These are phyloP conservation scores for Dicrurus megarhynchus DNA, from an alignment of 2,113 vertebrate species.

Conservation along the genomic window DNA sequence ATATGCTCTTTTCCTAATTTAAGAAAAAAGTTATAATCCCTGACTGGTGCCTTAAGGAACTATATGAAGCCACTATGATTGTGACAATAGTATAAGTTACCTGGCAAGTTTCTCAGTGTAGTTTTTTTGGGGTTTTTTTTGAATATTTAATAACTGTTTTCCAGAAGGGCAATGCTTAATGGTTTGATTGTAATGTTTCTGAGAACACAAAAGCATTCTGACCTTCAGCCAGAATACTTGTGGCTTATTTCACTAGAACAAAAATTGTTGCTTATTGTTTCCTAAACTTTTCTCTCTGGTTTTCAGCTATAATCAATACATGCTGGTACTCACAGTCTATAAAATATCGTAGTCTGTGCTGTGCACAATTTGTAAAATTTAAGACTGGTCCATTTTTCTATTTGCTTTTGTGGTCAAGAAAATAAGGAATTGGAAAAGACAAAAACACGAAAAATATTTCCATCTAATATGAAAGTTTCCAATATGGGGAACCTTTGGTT, in stretches of 20 bases:
- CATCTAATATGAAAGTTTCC: not conserved
- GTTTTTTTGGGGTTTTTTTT: not conserved
- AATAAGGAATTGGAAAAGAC: not conserved
- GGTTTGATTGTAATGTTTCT: not conserved
- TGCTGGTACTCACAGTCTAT: not conserved
- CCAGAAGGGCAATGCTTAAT: not conserved
- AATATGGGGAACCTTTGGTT: not conserved
- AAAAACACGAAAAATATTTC: not conserved
- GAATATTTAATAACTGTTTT: not conserved
- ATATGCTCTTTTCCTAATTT: not conserved
- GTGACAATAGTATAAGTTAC: not conserved
- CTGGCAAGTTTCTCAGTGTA: not conserved
- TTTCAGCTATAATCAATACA: not conserved
- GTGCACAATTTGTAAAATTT: not conserved
- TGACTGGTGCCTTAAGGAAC: not conserved
- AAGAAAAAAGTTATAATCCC: not conserved
- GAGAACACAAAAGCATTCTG: not conserved
- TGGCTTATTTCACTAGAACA: not conserved
- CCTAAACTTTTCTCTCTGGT: not conserved
- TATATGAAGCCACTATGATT: not conserved
- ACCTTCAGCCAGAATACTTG: not conserved
- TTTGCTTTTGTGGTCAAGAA: not conserved
- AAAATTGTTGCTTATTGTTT: not conserved
- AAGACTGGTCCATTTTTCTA: not conserved
- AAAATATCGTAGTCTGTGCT: not conserved